A percentile compares a stretch with the other conserved stretches of the same genome.
These are phyloP conservation scores for Clivina fossor DNA, from an alignment of 2,888 invertebrate species.

Conservation along the genomic window DNA sequence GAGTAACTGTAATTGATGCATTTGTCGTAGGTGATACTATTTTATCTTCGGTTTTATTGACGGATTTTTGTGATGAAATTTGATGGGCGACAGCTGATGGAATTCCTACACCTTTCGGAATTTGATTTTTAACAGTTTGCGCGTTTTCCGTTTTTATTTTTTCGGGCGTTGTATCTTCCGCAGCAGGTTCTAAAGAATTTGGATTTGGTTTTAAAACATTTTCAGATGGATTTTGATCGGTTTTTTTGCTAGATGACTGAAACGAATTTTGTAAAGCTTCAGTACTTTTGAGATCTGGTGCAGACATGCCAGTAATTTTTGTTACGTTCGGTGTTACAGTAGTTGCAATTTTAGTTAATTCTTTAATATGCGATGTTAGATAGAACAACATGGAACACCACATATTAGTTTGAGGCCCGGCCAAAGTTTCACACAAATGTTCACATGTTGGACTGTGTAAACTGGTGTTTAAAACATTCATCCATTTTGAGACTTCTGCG, in stretches of 20 bases:
- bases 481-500: slow-evolving; percentile 1
- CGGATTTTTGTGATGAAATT: too few relatives aligned
- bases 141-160: too few relatives aligned
- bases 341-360: neutral
- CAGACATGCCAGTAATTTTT: neutral
- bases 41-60: too few relatives aligned
- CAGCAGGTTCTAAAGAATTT: neutral
- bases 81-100: too few relatives aligned
- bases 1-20: too few relatives aligned
- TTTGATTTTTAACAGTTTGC: too few relatives aligned
- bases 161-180: too few relatives aligned
- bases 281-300: neutral
- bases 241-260: too few relatives aligned
- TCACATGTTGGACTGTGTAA: slow-evolving; percentile 1
- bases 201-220: neutral
- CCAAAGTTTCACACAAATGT: slow-evolving; percentile 7
- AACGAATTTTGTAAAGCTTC: too few relatives aligned
- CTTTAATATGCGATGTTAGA: slow-evolving; percentile 8
- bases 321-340: neutral
- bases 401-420: neutral
- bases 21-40: too few relatives aligned
- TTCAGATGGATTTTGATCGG: neutral
- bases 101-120: too few relatives aligned
- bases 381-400: slow-evolving; percentile 24
- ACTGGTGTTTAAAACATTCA: slow-evolving; percentile 8